phyloP scores from a whole-genome alignment of 2,113 vertebrate genomes.

The Campylomormyrus numenius region DNA sequence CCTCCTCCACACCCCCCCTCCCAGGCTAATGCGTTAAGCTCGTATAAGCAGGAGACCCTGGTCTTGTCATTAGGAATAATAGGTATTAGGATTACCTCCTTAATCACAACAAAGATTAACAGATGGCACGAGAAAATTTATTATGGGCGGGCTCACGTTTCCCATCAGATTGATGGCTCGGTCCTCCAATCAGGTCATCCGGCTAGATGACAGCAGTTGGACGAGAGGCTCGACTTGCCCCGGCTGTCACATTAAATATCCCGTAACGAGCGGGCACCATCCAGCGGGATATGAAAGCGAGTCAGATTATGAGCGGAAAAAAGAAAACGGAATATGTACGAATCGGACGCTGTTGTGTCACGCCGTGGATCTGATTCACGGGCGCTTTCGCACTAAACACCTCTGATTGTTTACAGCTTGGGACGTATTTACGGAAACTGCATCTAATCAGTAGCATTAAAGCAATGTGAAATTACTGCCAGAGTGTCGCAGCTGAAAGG shows the following conservation, averaged over 20 bases:
- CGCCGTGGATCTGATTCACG: conserved; percentile 1
- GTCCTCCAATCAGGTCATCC: conserved; percentile 66
- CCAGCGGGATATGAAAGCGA: conserved; percentile 51
- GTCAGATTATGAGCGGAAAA: conserved; percentile 47
- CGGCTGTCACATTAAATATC: conserved; percentile 58
- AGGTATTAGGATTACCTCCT: conserved; percentile 82
- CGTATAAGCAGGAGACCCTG: conserved; percentile 61
- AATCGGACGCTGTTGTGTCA: conserved; percentile 37
- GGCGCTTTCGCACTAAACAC: neutral
- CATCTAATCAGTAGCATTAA: conserved; percentile 4
- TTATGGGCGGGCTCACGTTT: conserved; percentile 84
- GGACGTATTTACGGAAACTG: neutral
- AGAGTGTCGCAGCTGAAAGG: neutral
- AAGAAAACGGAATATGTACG: conserved; percentile 29
- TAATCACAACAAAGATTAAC: conserved; percentile 96
- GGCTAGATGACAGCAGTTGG: conserved; percentile 44
- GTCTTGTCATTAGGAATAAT: conserved; percentile 88
- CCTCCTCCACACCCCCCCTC: conserved; percentile 40
- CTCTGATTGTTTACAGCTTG: neutral
- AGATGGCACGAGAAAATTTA: conserved; percentile 81
- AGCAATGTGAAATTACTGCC: neutral
- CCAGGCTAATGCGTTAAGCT: conserved; percentile 67
- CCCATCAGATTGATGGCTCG: conserved; percentile 79
- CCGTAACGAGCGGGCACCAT: conserved; percentile 59
- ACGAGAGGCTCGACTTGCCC: conserved; percentile 62